Conservation (phyloP, 2,113 vertebrate species). For the Podarcis raffonei region DNA sequence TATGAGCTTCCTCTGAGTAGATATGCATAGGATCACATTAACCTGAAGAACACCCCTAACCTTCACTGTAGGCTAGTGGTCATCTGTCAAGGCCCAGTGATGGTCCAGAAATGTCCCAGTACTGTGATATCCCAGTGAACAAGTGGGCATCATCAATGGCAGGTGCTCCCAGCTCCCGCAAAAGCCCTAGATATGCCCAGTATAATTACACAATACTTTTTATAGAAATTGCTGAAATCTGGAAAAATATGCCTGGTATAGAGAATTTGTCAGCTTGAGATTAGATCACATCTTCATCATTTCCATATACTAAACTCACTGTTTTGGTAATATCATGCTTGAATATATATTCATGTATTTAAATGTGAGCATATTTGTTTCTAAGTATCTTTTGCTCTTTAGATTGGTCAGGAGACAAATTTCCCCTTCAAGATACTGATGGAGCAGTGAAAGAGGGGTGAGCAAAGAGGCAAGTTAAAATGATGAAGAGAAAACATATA, state of each 20-base stretch:
- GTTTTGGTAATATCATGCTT: not conserved
- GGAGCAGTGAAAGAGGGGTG: not conserved
- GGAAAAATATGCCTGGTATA: not conserved
- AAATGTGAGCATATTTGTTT: not conserved
- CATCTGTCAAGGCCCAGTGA: too few species aligned
- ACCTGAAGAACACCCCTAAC: too few species aligned
- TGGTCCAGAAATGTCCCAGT: too few species aligned
- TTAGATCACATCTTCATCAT: not conserved
- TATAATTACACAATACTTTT: too few species aligned
- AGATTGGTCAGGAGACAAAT: not conserved
- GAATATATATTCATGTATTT: not conserved
- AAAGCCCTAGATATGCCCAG: too few species aligned
- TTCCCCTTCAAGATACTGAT: not conserved
- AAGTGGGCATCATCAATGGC: too few species aligned
- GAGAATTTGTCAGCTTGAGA: not conserved
- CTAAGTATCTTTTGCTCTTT: not conserved
- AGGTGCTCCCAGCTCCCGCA: too few species aligned
- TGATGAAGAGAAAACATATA: conserved; percentile 5
- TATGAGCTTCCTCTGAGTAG: too few species aligned
- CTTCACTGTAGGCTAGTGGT: too few species aligned
- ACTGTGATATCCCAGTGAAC: too few species aligned
- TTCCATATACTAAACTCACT: not conserved
- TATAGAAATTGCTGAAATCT: too few species aligned
- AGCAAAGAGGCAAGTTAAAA: not conserved
- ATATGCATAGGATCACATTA: too few species aligned